Evolutionary conservation across 2,888 invertebrate genomes (phyloP), one percentile per base, ranked within the genome.

Genomic region (Leptopilina drosophilae): DNA sequence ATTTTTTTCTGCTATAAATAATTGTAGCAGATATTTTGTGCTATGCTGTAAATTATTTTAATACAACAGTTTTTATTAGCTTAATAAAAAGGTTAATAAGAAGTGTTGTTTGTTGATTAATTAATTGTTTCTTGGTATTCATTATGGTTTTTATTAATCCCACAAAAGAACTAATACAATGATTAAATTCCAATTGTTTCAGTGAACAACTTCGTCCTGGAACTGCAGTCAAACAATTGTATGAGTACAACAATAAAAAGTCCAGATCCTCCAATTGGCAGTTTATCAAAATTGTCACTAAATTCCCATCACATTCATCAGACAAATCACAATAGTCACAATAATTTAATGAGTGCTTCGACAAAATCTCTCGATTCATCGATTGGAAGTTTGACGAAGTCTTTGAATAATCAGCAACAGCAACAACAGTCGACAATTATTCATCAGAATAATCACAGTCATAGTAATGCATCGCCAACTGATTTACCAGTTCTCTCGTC

Each of bases 151-250:
- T 20, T 20, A 20, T 20, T 20, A 20, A 20, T 20, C 1, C 33
- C 33, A 33, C 33, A 33, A 33, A 33, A 33, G 33, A 33, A 33
- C 33, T 33, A 33, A 33, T 33, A 4, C 33, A 33, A 33, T 5
- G 4, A 33, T 33, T 33, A 33, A 33, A 33, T 33, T 33, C 4
- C 33, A 33, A 33, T 33, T 33, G 33, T 77, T 79, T 5, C 87
- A 91, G 91, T 88, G 77, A 88, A 86, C 82, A 88, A 83, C 66
- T 91, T 90, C 80, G 87, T 88, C 8, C 84, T 89, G 20, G 90
- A 91, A 11, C 85, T 89, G 78, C 84, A 88, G 64, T 80, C 84
- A 77, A 87, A 85, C 77, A 84, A 83, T 15, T 90, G 90, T 81
- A 87, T 90, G 87, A 84, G 85, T 26, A 76, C 82, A 5, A 80